Conservation (phyloP, 2,888 invertebrate species). For the Brenthis ino region DNA sequence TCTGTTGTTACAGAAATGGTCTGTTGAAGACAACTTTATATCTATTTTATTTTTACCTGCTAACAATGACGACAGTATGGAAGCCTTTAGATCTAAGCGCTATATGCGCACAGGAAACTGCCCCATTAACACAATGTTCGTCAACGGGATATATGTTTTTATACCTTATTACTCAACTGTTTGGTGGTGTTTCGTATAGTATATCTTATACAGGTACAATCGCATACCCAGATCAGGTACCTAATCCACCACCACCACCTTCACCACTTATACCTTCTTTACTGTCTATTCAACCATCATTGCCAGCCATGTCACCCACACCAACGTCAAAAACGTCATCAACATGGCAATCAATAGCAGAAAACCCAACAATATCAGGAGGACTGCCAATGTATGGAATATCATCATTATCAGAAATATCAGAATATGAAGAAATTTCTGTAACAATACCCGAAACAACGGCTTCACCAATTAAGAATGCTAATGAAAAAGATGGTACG, state of each 20-base stretch:
- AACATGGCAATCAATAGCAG: background rate
- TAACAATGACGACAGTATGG: conserved; percentile 60
- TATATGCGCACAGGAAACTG: conserved; percentile 78
- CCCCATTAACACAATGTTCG: conserved; percentile 82
- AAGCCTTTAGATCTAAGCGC: conserved; percentile 80
- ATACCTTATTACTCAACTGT: conserved; percentile 79
- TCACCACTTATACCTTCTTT: background rate
- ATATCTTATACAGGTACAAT: conserved; percentile 26
- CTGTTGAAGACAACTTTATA: too few species aligned
- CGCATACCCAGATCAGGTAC: conserved; percentile 1
- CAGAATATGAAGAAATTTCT: too few species aligned
- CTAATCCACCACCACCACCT: background rate
- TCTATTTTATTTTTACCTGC: background rate
- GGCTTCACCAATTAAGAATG: background rate
- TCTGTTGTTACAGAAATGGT: too few species aligned
- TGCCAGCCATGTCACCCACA: background rate
- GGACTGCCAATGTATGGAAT: too few species aligned
- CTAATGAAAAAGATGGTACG: background rate
- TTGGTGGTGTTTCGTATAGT: conserved; percentile 78
- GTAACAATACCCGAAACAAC: too few species aligned
- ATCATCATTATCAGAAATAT: too few species aligned
- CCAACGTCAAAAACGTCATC: background rate
- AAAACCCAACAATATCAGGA: background rate
- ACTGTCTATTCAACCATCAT: background rate
- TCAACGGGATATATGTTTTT: conserved; percentile 83